A percentile compares a stretch with the other conserved stretches of the same genome.
These are phyloP conservation scores for Xanthorhoe spadicearia DNA, from an alignment of 2,888 invertebrate genomes.

Conservation along the genomic window DNA sequence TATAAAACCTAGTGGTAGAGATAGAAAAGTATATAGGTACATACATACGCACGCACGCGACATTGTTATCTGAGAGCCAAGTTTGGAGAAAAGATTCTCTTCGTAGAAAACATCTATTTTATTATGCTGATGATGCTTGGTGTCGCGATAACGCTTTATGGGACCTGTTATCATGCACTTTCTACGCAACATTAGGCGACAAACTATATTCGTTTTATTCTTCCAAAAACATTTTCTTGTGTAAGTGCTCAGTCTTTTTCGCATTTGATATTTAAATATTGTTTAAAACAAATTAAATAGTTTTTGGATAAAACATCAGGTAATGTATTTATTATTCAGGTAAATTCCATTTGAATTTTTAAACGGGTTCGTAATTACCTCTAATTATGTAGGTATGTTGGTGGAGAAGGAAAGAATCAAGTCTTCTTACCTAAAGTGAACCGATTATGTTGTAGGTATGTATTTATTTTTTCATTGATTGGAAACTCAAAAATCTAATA, in stretches of 20 bases:
- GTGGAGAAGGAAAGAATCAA: background rate
- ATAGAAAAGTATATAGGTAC: constrained; percentile 63
- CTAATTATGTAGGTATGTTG: background rate
- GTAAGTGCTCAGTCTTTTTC: background rate
- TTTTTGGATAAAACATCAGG: background rate
- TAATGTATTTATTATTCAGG: background rate
- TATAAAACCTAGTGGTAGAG: constrained; percentile 12
- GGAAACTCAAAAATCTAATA: constrained; percentile 3
- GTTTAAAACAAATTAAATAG: background rate
- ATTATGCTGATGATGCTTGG: constrained; percentile 73
- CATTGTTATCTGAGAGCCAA: constrained; percentile 79
- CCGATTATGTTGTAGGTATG: background rate
- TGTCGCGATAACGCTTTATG: constrained; percentile 78
- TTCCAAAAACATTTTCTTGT: background rate
- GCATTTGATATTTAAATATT: background rate
- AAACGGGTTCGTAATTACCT: background rate
- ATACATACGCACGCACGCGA: constrained; percentile 76
- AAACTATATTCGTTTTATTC: background rate
- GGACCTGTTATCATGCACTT: constrained; percentile 72
- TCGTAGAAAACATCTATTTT: constrained; percentile 81
- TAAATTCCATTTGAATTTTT: background rate
- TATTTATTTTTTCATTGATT: constrained; percentile 9
- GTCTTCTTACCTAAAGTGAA: background rate
- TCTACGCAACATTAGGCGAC: constrained; percentile 50
- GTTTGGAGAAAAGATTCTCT: constrained; percentile 78